phyloP scores from a whole-genome alignment of 2,113 vertebrate genomes.

The Apeltes quadracus region DNA sequence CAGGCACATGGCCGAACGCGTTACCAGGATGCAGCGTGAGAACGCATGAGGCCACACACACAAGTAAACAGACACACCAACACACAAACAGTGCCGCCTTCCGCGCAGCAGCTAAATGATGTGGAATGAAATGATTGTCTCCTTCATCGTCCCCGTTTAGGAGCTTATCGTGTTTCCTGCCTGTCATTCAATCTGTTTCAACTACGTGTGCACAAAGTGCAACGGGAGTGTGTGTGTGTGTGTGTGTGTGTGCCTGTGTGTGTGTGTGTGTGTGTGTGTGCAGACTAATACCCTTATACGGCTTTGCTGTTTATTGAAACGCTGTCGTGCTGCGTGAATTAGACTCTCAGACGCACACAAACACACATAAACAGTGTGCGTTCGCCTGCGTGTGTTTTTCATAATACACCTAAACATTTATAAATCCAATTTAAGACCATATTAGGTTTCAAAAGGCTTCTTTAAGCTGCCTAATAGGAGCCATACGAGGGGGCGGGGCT shows the following conservation, averaged over 20 bases:
- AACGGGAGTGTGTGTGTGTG: no score
- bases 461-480: conserved; percentile 78
- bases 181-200: conserved; percentile 72
- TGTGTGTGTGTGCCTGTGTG: conserved; percentile 14
- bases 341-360: conserved; percentile 27
- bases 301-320: conserved; percentile 75
- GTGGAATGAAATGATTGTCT: conserved; percentile 50
- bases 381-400: conserved; percentile 76
- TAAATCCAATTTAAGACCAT: conserved; percentile 85
- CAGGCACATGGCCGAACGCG: conserved; percentile 20
- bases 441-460: conserved; percentile 84
- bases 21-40: conserved; percentile 42
- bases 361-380: conserved; percentile 52
- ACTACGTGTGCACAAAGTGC: conserved; percentile 36
- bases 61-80: conserved; percentile 23
- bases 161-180: conserved; percentile 72
- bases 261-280: background rate
- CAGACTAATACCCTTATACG: conserved; percentile 52
- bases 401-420: conserved; percentile 87
- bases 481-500: conserved; percentile 71
- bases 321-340: conserved; percentile 72
- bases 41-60: conserved; percentile 45
- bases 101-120: conserved; percentile 20
- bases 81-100: conserved; percentile 35
- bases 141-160: conserved; percentile 64